Evolutionary conservation across 2,888 invertebrate genomes (phyloP).

Genomic region (Spodoptera exigua): DNA sequence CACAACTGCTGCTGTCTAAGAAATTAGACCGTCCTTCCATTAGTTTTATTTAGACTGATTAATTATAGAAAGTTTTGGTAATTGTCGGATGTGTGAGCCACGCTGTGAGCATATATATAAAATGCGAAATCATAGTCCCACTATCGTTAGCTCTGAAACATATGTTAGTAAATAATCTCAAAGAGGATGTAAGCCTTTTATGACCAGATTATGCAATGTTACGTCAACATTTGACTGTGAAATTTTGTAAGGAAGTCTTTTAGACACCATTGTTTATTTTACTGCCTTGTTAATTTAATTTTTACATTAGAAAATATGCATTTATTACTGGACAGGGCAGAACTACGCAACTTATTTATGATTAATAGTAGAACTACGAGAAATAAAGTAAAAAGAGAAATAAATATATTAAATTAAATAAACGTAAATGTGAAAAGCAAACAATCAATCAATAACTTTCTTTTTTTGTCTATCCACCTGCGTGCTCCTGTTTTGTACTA

Average conservation of each 20-base stretch:
- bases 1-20: conserved; percentile 42
- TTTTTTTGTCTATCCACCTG: conserved; percentile 47
- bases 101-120: neutral
- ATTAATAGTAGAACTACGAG: no score
- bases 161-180: conserved; percentile 40
- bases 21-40: conserved; percentile 42
- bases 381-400: no score
- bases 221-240: conserved; percentile 12
- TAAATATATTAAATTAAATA: no score
- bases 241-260: conserved; percentile 14
- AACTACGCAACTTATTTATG: no score
- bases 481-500: conserved; percentile 59
- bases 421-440: no score
- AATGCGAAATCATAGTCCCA: conserved; percentile 23
- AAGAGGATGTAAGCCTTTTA: conserved; percentile 35
- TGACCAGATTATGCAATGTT: conserved; percentile 22
- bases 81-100: conserved; percentile 21
- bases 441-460: no score
- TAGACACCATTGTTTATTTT: conserved; percentile 12
- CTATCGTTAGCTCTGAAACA: conserved; percentile 18
- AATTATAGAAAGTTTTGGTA: conserved; percentile 47
- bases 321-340: no score
- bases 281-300: conserved; percentile 1
- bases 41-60: conserved; percentile 52
- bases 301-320: no score